phyloP scores from a whole-genome alignment of 1,140 invertebrate species.

The Aphidius ervi region DNA sequence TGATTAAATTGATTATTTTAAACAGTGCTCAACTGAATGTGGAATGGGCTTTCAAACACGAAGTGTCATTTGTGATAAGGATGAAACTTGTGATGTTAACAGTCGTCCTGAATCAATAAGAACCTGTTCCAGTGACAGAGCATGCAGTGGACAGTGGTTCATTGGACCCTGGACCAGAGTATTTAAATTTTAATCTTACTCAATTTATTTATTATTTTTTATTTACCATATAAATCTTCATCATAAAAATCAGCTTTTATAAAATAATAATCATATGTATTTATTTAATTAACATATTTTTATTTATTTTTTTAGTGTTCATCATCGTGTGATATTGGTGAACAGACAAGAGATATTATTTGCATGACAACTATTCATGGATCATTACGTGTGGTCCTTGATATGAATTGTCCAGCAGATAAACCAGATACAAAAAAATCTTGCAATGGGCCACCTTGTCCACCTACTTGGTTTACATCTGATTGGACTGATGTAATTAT shows the following conservation, averaged over 20 bases:
- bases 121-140: constrained; percentile 59
- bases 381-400: constrained; percentile 41
- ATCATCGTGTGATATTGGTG: constrained; percentile 59
- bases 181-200: constrained; percentile 43
- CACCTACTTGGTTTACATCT: constrained; percentile 59
- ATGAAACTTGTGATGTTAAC: constrained; percentile 49
- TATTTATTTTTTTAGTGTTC: constrained; percentile 56
- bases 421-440: constrained; percentile 46
- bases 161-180: constrained; percentile 64
- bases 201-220: background rate
- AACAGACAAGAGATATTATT: constrained; percentile 58
- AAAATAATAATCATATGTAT: too few species aligned
- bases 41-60: constrained; percentile 48
- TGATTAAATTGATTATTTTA: constrained; percentile 5
- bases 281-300: background rate
- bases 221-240: too few species aligned
- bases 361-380: constrained; percentile 54
- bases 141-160: constrained; percentile 68
- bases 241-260: too few species aligned
- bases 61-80: constrained; percentile 52
- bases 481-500: constrained; percentile 59
- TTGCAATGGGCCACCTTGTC: constrained; percentile 55
- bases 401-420: constrained; percentile 48
- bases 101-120: constrained; percentile 57
- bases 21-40: constrained; percentile 39